Evolutionary conservation across 2,113 vertebrate genomes (phyloP).

Genomic region (Perca schrenkii): DNA sequence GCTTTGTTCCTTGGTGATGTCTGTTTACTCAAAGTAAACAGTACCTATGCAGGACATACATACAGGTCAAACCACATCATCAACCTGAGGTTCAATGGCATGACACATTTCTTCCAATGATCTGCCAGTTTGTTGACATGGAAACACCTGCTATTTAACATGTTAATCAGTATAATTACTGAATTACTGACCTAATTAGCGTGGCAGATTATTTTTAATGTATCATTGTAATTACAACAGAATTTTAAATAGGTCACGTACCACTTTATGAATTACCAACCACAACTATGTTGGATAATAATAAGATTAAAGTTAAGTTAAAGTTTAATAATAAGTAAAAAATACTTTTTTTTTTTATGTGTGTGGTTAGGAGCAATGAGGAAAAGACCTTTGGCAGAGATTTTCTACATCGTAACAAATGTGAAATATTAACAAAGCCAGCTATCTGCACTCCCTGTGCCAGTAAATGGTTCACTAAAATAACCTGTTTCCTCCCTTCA

Average conservation of each 20-base stretch:
- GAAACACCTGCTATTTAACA: neutral
- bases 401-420: neutral
- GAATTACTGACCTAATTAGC: neutral
- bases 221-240: neutral
- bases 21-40: neutral
- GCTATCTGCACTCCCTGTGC: neutral
- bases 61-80: neutral
- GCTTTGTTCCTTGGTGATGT: neutral
- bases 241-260: neutral
- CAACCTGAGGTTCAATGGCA: neutral
- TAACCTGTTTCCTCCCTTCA: conserved; percentile 37
- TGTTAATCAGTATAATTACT: neutral
- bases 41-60: neutral
- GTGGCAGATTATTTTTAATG: neutral
- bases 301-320: too few relatives aligned
- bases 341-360: too few relatives aligned
- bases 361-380: conserved; percentile 7
- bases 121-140: neutral
- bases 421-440: conserved; percentile 35
- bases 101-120: neutral
- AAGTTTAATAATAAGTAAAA: too few relatives aligned
- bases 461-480: conserved; percentile 34
- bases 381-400: neutral
- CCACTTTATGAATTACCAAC: neutral
- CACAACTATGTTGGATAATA: neutral